phyloP scores from a whole-genome alignment of 2,113 vertebrate species.

The Mesocricetus auratus region DNA sequence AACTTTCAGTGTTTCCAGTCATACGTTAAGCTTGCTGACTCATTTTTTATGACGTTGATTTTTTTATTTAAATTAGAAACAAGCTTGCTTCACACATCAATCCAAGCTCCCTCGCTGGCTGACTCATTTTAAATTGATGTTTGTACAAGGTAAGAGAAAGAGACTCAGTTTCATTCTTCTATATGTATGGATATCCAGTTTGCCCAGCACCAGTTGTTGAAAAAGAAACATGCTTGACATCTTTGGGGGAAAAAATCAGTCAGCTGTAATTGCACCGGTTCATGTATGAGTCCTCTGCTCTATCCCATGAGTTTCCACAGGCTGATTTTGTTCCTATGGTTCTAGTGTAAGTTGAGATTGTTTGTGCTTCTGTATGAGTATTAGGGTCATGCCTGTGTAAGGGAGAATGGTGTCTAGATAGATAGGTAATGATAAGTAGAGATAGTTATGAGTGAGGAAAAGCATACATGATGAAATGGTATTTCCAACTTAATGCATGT shows the following conservation, averaged over 20 bases:
- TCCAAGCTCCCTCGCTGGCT: too few relatives aligned
- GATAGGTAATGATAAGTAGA: neutral
- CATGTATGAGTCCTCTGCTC: neutral
- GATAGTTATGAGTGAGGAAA: neutral
- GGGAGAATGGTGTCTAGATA: too few relatives aligned
- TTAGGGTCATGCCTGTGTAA: neutral
- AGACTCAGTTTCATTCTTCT: neutral
- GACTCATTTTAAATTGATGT: neutral
- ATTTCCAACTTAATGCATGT: slow-evolving; percentile 10
- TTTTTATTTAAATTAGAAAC: too few relatives aligned
- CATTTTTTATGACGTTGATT: too few relatives aligned
- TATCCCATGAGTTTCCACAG: neutral
- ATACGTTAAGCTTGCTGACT: neutral
- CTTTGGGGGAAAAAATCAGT: neutral
- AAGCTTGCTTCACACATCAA: too few relatives aligned
- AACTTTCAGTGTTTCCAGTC: neutral
- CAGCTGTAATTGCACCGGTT: neutral
- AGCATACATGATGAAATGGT: neutral
- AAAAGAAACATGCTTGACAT: neutral
- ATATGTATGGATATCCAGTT: neutral
- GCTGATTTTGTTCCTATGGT: neutral
- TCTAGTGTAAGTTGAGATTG: neutral
- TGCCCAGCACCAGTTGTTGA: neutral
- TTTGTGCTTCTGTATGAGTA: neutral
- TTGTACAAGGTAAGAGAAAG: neutral